Conservation (phyloP, 2,797 vertebrate genomes). For the Intellagama lesueurii region DNA sequence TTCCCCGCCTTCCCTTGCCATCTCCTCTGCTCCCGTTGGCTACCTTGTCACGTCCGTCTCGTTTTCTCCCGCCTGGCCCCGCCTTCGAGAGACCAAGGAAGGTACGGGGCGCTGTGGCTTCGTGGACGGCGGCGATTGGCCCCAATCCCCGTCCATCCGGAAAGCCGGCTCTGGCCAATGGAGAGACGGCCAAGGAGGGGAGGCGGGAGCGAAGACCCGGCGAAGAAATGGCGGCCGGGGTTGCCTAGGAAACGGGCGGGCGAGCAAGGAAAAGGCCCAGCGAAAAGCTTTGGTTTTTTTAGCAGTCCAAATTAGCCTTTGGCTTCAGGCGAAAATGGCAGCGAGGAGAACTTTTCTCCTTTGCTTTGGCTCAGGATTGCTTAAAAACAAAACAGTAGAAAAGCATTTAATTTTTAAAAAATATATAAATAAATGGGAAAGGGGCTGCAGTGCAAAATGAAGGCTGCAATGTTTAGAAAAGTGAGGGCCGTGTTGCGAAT, state of each 20-base stretch:
- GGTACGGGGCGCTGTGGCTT: neutral
- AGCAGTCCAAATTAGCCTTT: neutral
- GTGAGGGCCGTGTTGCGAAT: neutral
- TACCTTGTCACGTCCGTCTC: neutral
- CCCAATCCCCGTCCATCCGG: rapidly evolving
- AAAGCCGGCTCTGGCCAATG: rapidly evolving
- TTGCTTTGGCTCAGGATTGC: neutral
- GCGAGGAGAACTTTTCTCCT: neutral
- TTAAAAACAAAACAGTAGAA: no score
- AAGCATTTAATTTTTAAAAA: no score
- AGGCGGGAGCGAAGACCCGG: neutral
- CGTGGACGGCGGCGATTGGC: conserved; percentile 17
- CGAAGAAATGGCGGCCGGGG: rapidly evolving
- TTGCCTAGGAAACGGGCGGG: neutral
- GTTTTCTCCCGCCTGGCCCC: neutral
- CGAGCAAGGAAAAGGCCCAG: no score
- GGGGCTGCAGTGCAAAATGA: neutral
- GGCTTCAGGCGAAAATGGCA: no score
- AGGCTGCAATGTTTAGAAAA: neutral
- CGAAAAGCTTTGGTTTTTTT: neutral
- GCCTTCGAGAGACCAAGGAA: neutral
- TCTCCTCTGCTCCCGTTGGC: neutral
- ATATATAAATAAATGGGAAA: no score
- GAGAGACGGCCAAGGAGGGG: neutral
- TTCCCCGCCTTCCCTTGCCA: neutral